Base-by-base conservation (phyloP, 2,797 vertebrate species). In the Botia kubotai region DNA sequence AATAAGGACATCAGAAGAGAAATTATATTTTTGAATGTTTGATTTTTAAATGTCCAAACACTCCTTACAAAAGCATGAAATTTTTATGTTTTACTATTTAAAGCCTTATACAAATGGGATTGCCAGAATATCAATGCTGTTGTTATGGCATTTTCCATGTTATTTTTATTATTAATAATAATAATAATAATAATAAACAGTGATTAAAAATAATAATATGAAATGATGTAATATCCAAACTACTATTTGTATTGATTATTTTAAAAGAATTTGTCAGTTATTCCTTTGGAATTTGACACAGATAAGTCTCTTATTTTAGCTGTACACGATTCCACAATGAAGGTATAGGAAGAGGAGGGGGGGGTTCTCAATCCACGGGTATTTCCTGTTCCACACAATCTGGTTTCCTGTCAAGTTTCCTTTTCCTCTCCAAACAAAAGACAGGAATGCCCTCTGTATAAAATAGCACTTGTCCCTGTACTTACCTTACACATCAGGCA, bases 391-490 rank as follows among this genome's bases (percentile, higher is more conserved):
- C 93, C 92, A 94, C 93, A 91, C 94, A 95, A 96, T 96, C 95
- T 96, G 91, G 91, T 94, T 99, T 98, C 97, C 97, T 97, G 95
- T 95, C 96, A 94, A 93, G 94, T 96, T 99, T 99, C 97, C 96
- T 95, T 93, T 97, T 93, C 96, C 96, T 96, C 92, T 89, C 93
- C 88, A 33, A 93, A 98, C 96, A 98, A 98, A 94, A 95, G 96
- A 93, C 90, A 91, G 93, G 93, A 91, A 93, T 92, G 87, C 86
- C 85, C 91, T 92, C 87, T 90, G 74, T 67, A 72, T 77, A 53
- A 73, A 71, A 84, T 90, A 85, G 89, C 33, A 33, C 33, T 33
- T 33, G 33, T 33, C 4, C 33, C 33, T 33, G 33, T 33, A 33
- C 33, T 33, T 33, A 33, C 33, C 33, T 33, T 33, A 5, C 33